phyloP scores from a whole-genome alignment of 2,888 invertebrate genomes.

The Luffia ferchaultella region DNA sequence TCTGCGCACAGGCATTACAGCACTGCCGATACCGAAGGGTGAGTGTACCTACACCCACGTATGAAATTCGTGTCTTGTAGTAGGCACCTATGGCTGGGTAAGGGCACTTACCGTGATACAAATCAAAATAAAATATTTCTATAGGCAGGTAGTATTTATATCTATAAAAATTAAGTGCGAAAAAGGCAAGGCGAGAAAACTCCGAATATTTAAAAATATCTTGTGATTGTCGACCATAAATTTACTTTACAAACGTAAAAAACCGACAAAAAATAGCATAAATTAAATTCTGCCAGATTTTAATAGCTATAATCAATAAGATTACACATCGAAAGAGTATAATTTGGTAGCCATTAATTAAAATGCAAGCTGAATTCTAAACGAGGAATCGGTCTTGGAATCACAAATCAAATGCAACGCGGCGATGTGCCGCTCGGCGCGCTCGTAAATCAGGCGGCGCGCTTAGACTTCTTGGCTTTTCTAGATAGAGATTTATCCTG shows the following conservation, averaged over 20 bases:
- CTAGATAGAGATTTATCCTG: constrained; percentile 66
- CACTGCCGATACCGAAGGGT: constrained; percentile 44
- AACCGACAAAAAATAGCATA: not conserved
- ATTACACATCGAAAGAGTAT: constrained; percentile 48
- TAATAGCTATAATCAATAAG: constrained; percentile 22
- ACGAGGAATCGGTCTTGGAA: constrained; percentile 45
- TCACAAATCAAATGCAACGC: constrained; percentile 57
- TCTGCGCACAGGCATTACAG: constrained; percentile 48
- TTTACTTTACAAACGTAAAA: too few species aligned
- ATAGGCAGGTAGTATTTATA: too few species aligned
- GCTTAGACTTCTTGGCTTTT: constrained; percentile 66
- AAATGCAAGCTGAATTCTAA: constrained; percentile 60
- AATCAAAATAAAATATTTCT: too few species aligned
- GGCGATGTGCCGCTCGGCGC: constrained; percentile 38
- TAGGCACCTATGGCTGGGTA: too few species aligned
- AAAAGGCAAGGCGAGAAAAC: too few species aligned
- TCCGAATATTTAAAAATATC: constrained; percentile 12
- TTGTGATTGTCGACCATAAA: too few species aligned
- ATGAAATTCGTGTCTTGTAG: constrained; percentile 14
- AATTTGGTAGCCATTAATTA: constrained; percentile 59
- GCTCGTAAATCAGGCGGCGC: constrained; percentile 52
- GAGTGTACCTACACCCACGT: constrained; percentile 30
- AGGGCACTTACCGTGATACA: too few species aligned
- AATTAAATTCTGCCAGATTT: not conserved
- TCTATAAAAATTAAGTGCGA: too few species aligned